Conservation (phyloP, 1,140 invertebrate species). For the Apis florea region DNA sequence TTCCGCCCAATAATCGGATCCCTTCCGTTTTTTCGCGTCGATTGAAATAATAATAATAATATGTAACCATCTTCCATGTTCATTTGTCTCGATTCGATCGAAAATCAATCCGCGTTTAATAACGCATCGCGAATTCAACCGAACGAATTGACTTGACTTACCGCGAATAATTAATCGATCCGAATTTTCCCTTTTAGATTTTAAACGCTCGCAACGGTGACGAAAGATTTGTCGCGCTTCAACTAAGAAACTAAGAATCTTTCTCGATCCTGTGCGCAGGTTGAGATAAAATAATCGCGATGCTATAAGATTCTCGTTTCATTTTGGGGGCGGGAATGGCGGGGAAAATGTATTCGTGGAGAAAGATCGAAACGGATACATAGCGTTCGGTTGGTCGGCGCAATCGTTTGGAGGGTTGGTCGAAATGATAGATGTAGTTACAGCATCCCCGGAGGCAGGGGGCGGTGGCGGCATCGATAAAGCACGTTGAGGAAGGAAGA, state of each 20-base stretch:
- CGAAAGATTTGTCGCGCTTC: no score
- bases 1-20: not conserved
- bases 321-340: not conserved
- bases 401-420: conserved; percentile 52
- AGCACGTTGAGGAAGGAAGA: conserved; percentile 48
- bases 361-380: conserved; percentile 49
- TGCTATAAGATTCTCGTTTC: not conserved
- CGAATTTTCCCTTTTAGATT: no score
- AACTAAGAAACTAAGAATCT: no score
- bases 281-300: not conserved
- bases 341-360: conserved; percentile 51
- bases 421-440: conserved; percentile 67
- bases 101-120: no score
- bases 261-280: no score
- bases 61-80: no score
- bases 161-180: conserved; percentile 55
- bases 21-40: not conserved
- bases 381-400: conserved; percentile 65
- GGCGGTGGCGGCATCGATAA: conserved; percentile 55
- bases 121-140: not conserved
- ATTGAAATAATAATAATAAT: no score
- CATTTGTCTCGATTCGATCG: no score
- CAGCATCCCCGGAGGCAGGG: conserved; percentile 57
- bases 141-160: conserved; percentile 47
- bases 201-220: no score